Evolutionary conservation across 2,113 vertebrate genomes (phyloP).

Genomic region (Picathartes gymnocephalus): DNA sequence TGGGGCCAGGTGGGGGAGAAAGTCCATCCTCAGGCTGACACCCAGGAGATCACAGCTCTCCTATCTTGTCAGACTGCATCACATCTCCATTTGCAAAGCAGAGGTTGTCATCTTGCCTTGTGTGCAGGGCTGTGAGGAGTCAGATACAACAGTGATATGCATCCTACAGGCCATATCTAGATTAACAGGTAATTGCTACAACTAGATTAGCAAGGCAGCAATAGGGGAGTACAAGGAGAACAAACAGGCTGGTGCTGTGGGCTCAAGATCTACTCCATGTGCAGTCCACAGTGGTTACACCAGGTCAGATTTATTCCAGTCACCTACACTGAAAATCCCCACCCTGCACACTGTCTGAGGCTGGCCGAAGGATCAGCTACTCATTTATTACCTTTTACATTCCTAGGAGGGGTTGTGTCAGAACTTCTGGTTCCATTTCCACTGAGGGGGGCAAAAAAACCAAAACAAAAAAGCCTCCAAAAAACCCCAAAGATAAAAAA

Average conservation of each 20-base stretch:
- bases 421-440: background rate
- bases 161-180: background rate
- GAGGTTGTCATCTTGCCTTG: background rate
- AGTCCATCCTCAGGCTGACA: background rate
- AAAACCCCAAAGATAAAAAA: background rate
- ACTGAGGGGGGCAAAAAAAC: rapidly evolving
- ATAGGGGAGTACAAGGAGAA: background rate
- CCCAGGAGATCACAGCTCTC: background rate
- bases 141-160: background rate
- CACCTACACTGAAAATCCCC: background rate
- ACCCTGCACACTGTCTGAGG: background rate
- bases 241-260: background rate
- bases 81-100: background rate
- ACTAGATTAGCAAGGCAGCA: background rate
- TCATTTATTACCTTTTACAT: background rate
- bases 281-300: background rate
- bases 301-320: background rate
- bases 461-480: no score
- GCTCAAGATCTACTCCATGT: background rate
- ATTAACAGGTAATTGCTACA: conserved; percentile 18
- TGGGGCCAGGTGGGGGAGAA: background rate
- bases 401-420: background rate
- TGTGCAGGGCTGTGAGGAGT: background rate
- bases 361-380: background rate
- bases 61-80: background rate